Evolutionary conservation across 2,797 vertebrate genomes (phyloP), one percentile per base, ranked within the genome.

Genomic region (Sciaenops ocellatus): DNA sequence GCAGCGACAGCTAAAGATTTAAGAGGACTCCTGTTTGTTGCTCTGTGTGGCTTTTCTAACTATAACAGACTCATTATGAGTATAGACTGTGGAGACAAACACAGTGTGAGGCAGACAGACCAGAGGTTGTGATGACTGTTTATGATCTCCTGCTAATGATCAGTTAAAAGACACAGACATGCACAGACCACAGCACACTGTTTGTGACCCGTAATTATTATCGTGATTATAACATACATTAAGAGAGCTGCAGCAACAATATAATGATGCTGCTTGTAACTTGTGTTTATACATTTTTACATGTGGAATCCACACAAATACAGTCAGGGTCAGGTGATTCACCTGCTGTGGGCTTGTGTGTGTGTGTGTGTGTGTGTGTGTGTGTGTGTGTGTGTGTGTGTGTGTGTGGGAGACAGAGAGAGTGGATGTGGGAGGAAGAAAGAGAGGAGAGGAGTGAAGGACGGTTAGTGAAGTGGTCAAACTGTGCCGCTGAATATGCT

Each of bases 401-500:
- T 28, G 66, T 69, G 76, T 63, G 88, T 73, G 76, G 82, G 88
- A 79, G 80, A 62, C 62, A 73, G 67, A 68, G 47, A 20, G 52
- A 69, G 59, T 52, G n/a, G 67, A 69, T 63, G 88, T 77, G 80
- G 82, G 88, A 82, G 80, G 62, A 63, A 73, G 68, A 68, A 47
- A 17, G 52, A 69, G 59, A 61, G 24, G 68, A 69, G 63, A 68
- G 68, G 52, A 65, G 73, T 52, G 64, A 77, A 75, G 80, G 80
- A 79, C 78, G 61, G 76, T 78, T 78, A 60, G 79, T 62, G 69
- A 41, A 80, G 76, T 77, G 86, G 79, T 83, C 74, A 82, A 73
- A 78, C 80, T 75, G 47, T 17, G 78, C 63, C 1, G 70, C 73
- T 72, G 76, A 83, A 75, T 75, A 22, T 20, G 69, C 80, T 68